These are phyloP conservation scores for Tribolium castaneum DNA, from an alignment of 1,140 invertebrate species.

Conservation along the genomic window DNA sequence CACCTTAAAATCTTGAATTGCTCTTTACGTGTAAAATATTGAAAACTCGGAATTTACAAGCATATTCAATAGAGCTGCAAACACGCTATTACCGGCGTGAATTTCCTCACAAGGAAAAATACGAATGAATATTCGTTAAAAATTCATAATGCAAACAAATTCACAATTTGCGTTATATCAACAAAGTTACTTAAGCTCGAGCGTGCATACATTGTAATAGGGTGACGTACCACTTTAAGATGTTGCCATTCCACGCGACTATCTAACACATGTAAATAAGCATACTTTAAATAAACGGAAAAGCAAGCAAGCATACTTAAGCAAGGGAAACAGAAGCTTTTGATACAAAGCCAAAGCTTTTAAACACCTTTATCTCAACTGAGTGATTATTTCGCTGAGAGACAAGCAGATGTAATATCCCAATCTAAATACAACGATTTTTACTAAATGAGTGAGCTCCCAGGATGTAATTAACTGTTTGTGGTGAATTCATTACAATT, in stretches of 20 bases:
- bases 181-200: background rate
- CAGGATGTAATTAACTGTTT: background rate
- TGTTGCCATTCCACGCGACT: background rate
- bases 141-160: background rate
- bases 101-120: background rate
- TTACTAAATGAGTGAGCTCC: background rate
- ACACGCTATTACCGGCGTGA: background rate
- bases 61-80: background rate
- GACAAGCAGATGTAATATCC: background rate
- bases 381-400: background rate
- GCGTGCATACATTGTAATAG: constrained; percentile 6
- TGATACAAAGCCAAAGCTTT: background rate
- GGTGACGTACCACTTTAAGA: constrained; percentile 10
- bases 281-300: constrained; percentile 20
- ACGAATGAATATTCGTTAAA: background rate
- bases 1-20: background rate
- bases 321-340: background rate
- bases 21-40: background rate
- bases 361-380: background rate
- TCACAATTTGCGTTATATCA: background rate
- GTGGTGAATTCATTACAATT: background rate
- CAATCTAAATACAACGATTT: background rate
- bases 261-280: constrained; percentile 18
- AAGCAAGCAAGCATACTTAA: constrained; percentile 7
- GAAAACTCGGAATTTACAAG: background rate